A percentile compares a stretch with the other conserved stretches of the same genome.
Conservation (phyloP, 2,888 invertebrate species). For the Chrysina gloriosa region DNA sequence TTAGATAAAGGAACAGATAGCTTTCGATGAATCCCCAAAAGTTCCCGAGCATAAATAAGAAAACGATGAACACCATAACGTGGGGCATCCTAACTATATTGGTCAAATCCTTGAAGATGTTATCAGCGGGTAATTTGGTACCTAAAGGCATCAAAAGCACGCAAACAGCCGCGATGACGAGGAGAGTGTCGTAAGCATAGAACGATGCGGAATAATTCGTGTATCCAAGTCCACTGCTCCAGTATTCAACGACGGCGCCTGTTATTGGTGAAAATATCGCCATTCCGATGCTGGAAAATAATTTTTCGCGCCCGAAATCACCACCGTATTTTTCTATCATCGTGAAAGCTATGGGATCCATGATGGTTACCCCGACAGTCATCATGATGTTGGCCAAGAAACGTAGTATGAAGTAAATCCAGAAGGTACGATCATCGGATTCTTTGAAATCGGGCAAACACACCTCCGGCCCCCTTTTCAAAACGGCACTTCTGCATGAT, state of each 20-base stretch:
- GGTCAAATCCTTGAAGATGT: constrained; percentile 79
- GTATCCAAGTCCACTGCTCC: constrained; percentile 75
- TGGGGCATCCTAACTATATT: constrained; percentile 83
- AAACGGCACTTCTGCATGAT: constrained; percentile 84
- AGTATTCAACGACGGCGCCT: constrained; percentile 81
- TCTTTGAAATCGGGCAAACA: constrained; percentile 85
- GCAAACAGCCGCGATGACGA: constrained; percentile 78
- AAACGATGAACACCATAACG: constrained; percentile 82
- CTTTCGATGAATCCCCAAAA: constrained; percentile 92
- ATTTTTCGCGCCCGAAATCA: constrained; percentile 83
- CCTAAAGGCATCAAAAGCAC: constrained; percentile 84
- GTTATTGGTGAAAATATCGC: constrained; percentile 85
- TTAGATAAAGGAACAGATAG: constrained; percentile 86
- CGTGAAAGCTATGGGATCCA: constrained; percentile 89
- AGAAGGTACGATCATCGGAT: constrained; percentile 82
- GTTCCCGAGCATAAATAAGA: constrained; percentile 85
- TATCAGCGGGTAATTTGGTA: constrained; percentile 81
- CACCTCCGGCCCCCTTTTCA: constrained; percentile 78
- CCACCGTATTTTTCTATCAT: constrained; percentile 88
- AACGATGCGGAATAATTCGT: constrained; percentile 91
- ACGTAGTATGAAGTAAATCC: constrained; percentile 83
- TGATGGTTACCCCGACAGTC: constrained; percentile 86
- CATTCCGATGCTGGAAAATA: constrained; percentile 86
- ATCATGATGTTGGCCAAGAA: constrained; percentile 85
- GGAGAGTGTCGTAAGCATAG: constrained; percentile 81